Base-by-base conservation (phyloP, 2,113 vertebrate genomes). In the Eclectus roratus region DNA sequence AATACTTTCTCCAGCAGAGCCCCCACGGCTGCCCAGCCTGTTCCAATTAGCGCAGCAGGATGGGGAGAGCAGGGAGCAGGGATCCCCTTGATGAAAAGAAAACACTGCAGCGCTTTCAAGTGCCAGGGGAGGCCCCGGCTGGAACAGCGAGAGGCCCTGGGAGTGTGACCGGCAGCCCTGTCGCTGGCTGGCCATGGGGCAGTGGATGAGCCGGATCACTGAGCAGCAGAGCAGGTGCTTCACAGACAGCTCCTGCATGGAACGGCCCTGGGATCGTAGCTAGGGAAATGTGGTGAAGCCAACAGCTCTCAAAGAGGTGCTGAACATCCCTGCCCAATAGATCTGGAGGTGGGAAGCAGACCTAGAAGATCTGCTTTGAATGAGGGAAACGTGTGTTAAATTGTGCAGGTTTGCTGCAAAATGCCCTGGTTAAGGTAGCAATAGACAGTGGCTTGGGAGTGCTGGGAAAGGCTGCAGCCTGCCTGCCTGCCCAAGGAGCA, bases 61-160 rank as follows among this genome's bases (percentile, higher is more conserved):
- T 4, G 3, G 13, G 72, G 83, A 73, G 80, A 50, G 53, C 60
- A 19, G 56, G 41, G 60, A 74, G 74, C 44, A 1, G 27, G 17
- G 43, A 58, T 94, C 52, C 56, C 13, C 20, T 20, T 91, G 85
- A 96, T 94, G 90, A 83, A 97, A 97, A 80, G 85, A 97, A 96
- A 96, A 97, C 84, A 91, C 47, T 18, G 73, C 44, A 2, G 28
- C 47, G 77, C 55, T 95, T 94, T 58, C 63, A 41, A 73, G 79
- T 9, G 60, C 17, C 2, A 3, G 33, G 85, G 70, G 74, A 89
- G 76, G 29, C 80, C 47, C 47, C 2, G 4, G 44, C 94, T 31
- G 85, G 68, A 71, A 72, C 68, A 76, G 63, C 0, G 31, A 25
- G 49, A 28, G 66, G 53, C 50, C 50, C 66, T 28, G 70, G 64